phyloP scores from a whole-genome alignment of 1,140 invertebrate genomes.

The Physella acuta region DNA sequence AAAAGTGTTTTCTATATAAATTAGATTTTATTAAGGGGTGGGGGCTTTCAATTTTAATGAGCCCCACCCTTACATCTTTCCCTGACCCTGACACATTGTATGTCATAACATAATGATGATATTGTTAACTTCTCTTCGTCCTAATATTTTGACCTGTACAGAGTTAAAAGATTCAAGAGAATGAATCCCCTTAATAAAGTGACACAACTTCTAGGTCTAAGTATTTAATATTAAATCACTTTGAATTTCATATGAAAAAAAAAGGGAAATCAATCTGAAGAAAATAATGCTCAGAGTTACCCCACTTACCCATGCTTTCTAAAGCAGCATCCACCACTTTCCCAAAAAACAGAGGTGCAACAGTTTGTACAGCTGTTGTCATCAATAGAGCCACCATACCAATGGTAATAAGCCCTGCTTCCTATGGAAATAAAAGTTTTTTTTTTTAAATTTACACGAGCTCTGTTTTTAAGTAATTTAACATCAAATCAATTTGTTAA shows the following conservation, averaged over 20 bases:
- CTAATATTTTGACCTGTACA: no score
- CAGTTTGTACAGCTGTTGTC: slow-evolving; percentile 49
- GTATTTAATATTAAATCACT: background rate
- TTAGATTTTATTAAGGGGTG: no score
- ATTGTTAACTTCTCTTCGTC: no score
- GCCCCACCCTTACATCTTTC: no score
- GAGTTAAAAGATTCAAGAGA: no score
- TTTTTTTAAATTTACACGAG: background rate
- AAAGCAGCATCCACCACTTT: slow-evolving; percentile 57
- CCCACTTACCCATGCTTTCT: slow-evolving; percentile 48
- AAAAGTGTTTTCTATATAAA: no score
- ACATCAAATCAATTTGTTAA: background rate
- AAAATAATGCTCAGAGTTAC: no score
- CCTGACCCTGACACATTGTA: no score
- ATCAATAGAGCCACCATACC: slow-evolving; percentile 41
- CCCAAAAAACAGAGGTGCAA: slow-evolving; percentile 57
- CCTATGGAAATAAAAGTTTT: slow-evolving; percentile 34
- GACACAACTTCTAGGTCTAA: background rate
- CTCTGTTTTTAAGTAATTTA: background rate
- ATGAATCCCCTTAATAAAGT: no score
- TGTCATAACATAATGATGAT: no score
- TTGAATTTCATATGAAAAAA: slow-evolving; percentile 1
- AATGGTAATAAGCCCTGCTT: slow-evolving; percentile 37
- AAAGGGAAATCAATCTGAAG: background rate
- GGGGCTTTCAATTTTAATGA: no score